A percentile compares a stretch with the other conserved stretches of the same genome.
Evolutionary conservation across 2,113 vertebrate genomes (phyloP).

Genomic region (Phalacrocorax aristotelis): DNA sequence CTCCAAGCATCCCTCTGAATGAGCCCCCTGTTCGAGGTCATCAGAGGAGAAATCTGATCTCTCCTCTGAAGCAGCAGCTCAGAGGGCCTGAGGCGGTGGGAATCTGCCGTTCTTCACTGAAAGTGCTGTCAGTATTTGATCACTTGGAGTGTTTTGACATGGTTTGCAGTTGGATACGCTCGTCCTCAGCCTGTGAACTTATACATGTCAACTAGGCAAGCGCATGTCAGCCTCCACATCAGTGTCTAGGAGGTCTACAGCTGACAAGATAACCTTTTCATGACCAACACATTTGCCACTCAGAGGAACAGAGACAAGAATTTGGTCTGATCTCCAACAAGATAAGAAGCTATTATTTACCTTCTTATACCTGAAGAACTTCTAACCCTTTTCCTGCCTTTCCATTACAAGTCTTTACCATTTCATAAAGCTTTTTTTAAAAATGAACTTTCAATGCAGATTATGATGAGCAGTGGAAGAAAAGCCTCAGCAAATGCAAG

Average conservation of each 20-base stretch:
- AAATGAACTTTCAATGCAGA: neutral
- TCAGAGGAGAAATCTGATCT: constrained; percentile 10
- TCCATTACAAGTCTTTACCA: neutral
- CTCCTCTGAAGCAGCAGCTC: neutral
- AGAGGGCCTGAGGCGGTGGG: neutral
- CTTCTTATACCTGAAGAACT: constrained; percentile 10
- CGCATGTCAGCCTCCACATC: neutral
- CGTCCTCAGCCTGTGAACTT: neutral
- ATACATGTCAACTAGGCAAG: neutral
- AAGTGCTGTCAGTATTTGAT: constrained; percentile 29
- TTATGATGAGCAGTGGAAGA: neutral
- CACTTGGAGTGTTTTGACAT: constrained; percentile 3
- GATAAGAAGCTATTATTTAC: neutral
- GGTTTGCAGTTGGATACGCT: neutral
- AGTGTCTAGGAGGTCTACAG: constrained; percentile 16
- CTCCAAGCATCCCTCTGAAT: neutral
- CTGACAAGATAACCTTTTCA: constrained; percentile 43
- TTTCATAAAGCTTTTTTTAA: neutral
- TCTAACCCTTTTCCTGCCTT: neutral
- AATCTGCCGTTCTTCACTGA: neutral
- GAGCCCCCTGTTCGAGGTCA: neutral
- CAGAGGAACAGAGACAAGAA: neutral
- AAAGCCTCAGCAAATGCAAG: neutral
- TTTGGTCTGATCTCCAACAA: neutral
- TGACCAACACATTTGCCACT: constrained; percentile 18